Base-by-base conservation (phyloP, 2,797 vertebrate species). In the Melanotaenia trifasciata region DNA sequence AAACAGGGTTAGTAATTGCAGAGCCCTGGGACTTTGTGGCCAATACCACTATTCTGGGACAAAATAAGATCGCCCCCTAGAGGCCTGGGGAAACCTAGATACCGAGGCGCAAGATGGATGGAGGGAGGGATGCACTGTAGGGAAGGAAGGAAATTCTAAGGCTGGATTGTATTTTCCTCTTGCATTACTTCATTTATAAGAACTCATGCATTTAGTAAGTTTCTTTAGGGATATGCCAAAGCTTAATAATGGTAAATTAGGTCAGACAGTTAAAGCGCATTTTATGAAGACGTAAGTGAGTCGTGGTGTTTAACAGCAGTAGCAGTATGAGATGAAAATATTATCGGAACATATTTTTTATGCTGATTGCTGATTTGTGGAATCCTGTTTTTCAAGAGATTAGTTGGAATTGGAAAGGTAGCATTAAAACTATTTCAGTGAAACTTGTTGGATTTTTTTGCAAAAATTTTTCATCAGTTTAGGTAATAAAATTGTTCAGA, bases 11-110 rank as follows among this genome's bases (percentile, higher is more conserved):
- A 50, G 76, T 90, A 54, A 83, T 88, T 91, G 86, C 35, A 58
- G 64, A 80, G 83, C 85, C 68, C 24, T 58, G 83, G 88, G 86
- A 89, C 78, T 85, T 74, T 26, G 63, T 12, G 72, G 71, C 72
- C 78, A 70, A 87, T 89, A 78, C 70, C 40, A 58, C 75, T 81
- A 76, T 87, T 87, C 80, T 88, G 73, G 70, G 84, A 88, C 47
- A 58, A 76, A 84, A 86, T 72, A 75, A 76, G 79, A 86, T 82
- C 82, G 76, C 87, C 87, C 89, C 83, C 88, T 90, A 78, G 87
- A 90, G 89, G 80, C 76, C 58, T 7, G 54, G 67, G 70, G 65
- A 87, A 89, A 91, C 74, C 83, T 85, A 88, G 74, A 83, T 88
- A 84, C 38, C 14, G 53, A 75, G 53, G 45, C 74, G 26, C 12